Percentiles rank a stretch among this genome's conserved stretches.
These are phyloP conservation scores for Scaptomyza pallida DNA, from an alignment of 1,140 invertebrate species.

Conservation along the genomic window DNA sequence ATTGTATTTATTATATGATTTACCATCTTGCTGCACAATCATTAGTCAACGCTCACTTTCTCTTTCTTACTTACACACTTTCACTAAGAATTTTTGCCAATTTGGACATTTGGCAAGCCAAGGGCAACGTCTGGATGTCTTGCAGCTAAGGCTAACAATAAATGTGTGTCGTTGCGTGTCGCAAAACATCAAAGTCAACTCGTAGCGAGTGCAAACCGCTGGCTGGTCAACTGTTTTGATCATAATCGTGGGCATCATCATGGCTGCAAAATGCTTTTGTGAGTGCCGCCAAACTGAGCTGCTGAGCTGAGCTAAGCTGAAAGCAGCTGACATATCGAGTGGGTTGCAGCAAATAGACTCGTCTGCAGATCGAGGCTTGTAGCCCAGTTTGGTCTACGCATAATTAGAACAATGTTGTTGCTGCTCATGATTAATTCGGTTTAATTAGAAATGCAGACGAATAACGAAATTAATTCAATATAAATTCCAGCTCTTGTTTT, in stretches of 20 bases:
- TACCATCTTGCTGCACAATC: not conserved
- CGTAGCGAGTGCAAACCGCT: conserved; percentile 22
- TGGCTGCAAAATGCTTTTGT: conserved; percentile 65
- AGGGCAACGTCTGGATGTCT: conserved; percentile 23
- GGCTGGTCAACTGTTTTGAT: conserved; percentile 63
- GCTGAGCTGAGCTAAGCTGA: not conserved
- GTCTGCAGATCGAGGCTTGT: conserved; percentile 36
- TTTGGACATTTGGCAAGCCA: conserved; percentile 34
- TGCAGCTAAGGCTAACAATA: conserved; percentile 28
- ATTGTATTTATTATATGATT: conserved; percentile 2
- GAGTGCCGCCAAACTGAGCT: conserved; percentile 48
- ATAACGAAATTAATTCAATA: conserved; percentile 80
- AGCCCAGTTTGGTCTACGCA: conserved; percentile 67
- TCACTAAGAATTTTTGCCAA: conserved; percentile 36
- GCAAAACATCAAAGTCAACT: conserved; percentile 63
- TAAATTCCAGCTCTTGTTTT: conserved; percentile 58
- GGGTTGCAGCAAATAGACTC: conserved; percentile 16
- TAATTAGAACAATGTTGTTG: conserved; percentile 66
- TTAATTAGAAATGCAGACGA: conserved; percentile 81
- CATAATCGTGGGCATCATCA: conserved; percentile 69
- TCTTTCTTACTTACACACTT: conserved; percentile 1
- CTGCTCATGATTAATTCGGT: conserved; percentile 80
- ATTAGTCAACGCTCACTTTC: conserved; percentile 7
- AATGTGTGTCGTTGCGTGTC: conserved; percentile 66
- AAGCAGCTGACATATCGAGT: conserved; percentile 24